Evolutionary conservation across 2,113 vertebrate species (phyloP).

Genomic region (Corythornis madagascariensis): DNA sequence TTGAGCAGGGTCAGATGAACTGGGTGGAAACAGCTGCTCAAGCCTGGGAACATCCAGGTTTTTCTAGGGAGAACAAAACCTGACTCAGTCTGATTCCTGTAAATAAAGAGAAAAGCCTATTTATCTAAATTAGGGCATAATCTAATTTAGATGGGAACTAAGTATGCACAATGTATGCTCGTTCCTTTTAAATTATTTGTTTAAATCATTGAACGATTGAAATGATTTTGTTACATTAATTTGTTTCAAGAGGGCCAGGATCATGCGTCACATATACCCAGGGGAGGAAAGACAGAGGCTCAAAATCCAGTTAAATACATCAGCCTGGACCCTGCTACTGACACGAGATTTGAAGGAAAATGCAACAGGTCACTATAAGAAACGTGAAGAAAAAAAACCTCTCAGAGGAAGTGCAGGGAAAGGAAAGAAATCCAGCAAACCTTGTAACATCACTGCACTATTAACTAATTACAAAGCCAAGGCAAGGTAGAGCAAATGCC

Average conservation of each 20-base stretch:
- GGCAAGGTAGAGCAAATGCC: background rate
- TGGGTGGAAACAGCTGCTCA: background rate
- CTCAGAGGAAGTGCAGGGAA: slow-evolving; percentile 12
- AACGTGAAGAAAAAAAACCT: background rate
- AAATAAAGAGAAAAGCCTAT: slow-evolving; percentile 12
- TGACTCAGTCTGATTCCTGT: background rate
- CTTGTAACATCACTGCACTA: background rate
- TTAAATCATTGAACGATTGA: background rate
- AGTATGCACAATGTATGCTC: background rate
- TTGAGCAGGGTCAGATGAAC: background rate
- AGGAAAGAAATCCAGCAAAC: slow-evolving; percentile 27
- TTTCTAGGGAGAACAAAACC: background rate
- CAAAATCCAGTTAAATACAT: background rate
- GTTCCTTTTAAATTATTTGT: slow-evolving; percentile 20
- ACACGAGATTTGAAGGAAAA: background rate
- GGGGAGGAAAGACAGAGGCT: slow-evolving; percentile 40
- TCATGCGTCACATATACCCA: background rate
- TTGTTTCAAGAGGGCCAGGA: background rate
- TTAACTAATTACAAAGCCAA: background rate
- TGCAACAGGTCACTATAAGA: background rate
- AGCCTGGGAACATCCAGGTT: background rate
- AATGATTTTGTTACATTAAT: background rate
- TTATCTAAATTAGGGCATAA: background rate
- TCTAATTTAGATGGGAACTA: background rate
- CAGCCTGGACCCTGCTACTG: background rate